Conservation (phyloP, 2,888 invertebrate species). For the Catocala sponsa region DNA sequence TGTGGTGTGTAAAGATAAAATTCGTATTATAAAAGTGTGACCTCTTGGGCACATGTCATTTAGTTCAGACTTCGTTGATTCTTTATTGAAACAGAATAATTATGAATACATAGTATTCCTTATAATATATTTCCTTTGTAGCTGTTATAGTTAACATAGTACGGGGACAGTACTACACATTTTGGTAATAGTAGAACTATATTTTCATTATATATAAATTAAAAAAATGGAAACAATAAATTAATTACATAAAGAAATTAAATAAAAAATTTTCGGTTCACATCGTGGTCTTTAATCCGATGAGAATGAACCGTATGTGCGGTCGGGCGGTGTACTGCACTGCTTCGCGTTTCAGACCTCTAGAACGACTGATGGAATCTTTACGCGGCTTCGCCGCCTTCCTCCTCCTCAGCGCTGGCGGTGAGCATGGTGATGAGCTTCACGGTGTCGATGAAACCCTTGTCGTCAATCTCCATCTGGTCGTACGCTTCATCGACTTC, state of each 20-base stretch:
- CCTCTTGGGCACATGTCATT: conserved; percentile 68
- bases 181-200: conserved; percentile 84
- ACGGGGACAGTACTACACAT: conserved; percentile 74
- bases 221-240: conserved; percentile 87
- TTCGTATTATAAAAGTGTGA: conserved; percentile 69
- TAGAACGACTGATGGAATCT: conserved; percentile 45
- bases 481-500: conserved; percentile 97
- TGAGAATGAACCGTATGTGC: conserved; percentile 65
- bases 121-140: conserved; percentile 46
- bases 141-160: conserved; percentile 41
- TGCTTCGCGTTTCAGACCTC: conserved; percentile 47
- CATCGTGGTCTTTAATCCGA: conserved; percentile 70
- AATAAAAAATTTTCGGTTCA: conserved; percentile 79
- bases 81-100: conserved; percentile 74
- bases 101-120: conserved; percentile 82
- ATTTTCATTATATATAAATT: conserved; percentile 86
- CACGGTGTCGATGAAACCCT: conserved; percentile 95
- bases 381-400: conserved; percentile 88
- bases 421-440: conserved; percentile 96
- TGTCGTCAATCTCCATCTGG: conserved; percentile 97
- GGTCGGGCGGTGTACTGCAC: conserved; percentile 61
- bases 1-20: conserved; percentile 71
- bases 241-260: conserved; percentile 80
- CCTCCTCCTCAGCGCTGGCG: conserved; percentile 95
- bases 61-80: conserved; percentile 78